Evolutionary conservation across 2,888 invertebrate species (phyloP), one percentile per base, ranked within the genome.

Genomic region (Tachina lurida): DNA sequence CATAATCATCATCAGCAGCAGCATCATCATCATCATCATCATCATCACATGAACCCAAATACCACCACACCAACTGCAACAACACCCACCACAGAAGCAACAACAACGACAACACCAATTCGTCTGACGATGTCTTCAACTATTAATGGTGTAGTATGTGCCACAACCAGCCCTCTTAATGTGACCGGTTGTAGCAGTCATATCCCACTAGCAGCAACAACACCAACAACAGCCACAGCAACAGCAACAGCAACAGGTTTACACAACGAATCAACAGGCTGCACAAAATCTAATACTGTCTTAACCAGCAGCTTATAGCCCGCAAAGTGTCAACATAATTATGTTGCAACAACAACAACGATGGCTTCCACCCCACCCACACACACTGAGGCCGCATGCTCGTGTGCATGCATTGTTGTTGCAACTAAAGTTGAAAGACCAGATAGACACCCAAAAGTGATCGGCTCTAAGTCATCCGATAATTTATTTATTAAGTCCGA

Each of bases 301-400:
- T 74, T 75, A 78, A 88, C 87, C 87, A 90, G 89, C 67, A 91
- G 91, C 74, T 93, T 93, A 93, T 93, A 93, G 92, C 93, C 84
- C 43, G 54, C 73, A 75, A 62, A 54, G 56, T 73, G 31, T 56
- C 76, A 67, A 49, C 83, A 79, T 43, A 75, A 67, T 56, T 22
- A 56, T 63, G 74, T 39, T 41, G 83, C 84, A 56, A 52, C 65
- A 49, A 52, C 65, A 49, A 63, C 43, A 63, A 8, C 62, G 54
- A 17, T 41, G 22, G 47, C 76, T 77, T 47, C 47, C 47, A 77
- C 13, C 77, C 52, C 67, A 79, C 67, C 45, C 49, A 62, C 58
- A 17, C 19, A 39, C 49, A 54, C 67, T 15, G 31, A 31, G 31
- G 43, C 52, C 15, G 17, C 54, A 12, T 45, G 49, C 70, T n/a